Conservation (phyloP, 2,888 invertebrate species). For the Nymphalis urticae region DNA sequence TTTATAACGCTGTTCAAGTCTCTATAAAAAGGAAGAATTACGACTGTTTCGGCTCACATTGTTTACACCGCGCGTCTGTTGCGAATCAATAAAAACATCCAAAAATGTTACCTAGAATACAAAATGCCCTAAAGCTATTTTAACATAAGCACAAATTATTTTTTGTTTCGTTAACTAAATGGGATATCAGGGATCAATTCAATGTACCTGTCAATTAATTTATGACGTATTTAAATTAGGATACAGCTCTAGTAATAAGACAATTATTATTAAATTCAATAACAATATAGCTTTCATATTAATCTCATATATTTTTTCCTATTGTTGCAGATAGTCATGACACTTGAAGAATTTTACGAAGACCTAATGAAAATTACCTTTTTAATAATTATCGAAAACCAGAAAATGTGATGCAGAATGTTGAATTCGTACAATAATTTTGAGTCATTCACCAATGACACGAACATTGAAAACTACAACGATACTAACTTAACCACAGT, state of each 20-base stretch:
- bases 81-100: neutral
- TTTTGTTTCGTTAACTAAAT: no score
- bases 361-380: constrained; percentile 2
- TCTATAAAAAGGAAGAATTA: constrained; percentile 40
- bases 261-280: no score
- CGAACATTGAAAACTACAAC: constrained; percentile 43
- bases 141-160: neutral
- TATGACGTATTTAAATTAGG: neutral
- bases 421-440: constrained; percentile 50
- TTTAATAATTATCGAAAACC: neutral
- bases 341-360: constrained; percentile 7
- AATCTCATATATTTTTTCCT: neutral
- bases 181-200: no score
- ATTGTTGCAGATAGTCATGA: constrained; percentile 34
- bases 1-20: constrained; percentile 23
- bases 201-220: no score
- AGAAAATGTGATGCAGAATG: constrained; percentile 52
- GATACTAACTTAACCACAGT: constrained; percentile 42
- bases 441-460: constrained; percentile 43
- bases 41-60: constrained; percentile 37
- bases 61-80: constrained; percentile 34
- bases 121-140: neutral
- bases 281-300: no score
- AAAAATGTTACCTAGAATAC: no score
- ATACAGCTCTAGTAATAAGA: neutral